Evolutionary conservation across 2,113 vertebrate species (phyloP).

Genomic region (Ptyas mucosa): DNA sequence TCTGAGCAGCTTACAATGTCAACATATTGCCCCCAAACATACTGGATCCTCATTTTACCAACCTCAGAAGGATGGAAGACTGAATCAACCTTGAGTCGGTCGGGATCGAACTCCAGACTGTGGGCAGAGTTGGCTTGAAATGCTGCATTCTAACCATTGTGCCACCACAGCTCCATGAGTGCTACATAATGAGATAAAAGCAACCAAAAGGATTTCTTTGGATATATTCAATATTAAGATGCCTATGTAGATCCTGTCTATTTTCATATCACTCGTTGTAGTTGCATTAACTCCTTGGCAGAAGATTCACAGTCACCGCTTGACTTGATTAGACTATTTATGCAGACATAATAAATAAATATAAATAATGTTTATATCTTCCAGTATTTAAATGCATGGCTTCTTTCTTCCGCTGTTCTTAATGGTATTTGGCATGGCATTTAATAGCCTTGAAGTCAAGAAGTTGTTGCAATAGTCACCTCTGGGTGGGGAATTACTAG

Average conservation of each 20-base stretch:
- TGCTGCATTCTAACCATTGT: too few species aligned
- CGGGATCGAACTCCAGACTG: too few species aligned
- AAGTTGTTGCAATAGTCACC: not conserved
- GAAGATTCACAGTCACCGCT: not conserved
- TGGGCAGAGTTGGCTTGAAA: too few species aligned
- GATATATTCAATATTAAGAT: not conserved
- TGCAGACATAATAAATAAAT: not conserved
- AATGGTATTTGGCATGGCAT: not conserved
- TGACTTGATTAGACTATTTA: not conserved
- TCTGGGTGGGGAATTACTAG: not conserved
- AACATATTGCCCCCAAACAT: too few species aligned
- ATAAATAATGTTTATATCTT: not conserved
- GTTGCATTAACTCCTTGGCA: not conserved
- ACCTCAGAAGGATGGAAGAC: too few species aligned
- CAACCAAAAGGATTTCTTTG: not conserved
- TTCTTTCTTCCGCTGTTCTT: not conserved
- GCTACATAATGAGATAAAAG: not conserved
- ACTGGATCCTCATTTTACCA: too few species aligned
- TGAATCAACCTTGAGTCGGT: too few species aligned
- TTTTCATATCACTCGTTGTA: too few species aligned
- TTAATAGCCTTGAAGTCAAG: not conserved
- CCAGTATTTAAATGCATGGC: not conserved
- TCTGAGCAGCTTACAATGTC: too few species aligned
- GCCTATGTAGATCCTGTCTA: not conserved
- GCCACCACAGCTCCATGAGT: not conserved